Base-by-base conservation (phyloP, 1,140 invertebrate genomes). In the Pachyrhynchus sulphureomaculatus region DNA sequence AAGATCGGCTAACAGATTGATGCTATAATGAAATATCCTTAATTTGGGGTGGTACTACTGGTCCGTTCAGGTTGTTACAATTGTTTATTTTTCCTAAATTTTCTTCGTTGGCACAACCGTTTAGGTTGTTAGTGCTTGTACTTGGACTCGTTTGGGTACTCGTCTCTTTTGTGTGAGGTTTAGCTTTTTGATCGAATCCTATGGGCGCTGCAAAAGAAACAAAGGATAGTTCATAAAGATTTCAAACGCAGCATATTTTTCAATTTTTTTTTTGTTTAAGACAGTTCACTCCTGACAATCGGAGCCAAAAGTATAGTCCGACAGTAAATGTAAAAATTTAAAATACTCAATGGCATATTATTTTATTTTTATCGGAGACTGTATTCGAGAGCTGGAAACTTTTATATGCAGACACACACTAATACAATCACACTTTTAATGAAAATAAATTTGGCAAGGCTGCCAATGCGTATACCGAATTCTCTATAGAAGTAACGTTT, bases 11-110 rank as follows among this genome's bases (percentile, higher is more conserved):
- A n/a, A 65, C 60, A 10, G 60, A 54, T 13, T 66, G 56, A 53
- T 75, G 75, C 75, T 76, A 76, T 75, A 73, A 74, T 1, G 68
- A 20, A 9, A 69, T 54, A 34, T 72, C 69, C 26, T 74, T 75
- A 4, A 73, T 69, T 56, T 71, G 71, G 9, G 60, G 20, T n/a
- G 63, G 42, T 37, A 23, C 59, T 57, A 49, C 57, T 6, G 71
- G 69, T 24, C 74, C 74, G 23, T 75, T 75, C 9, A 75, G 66
- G 60, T 72, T 73, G 60, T 66, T 71, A 33, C 74, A 72, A 63
- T 75, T 76, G 64, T 75, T 76, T 9, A 69, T 64, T 65, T 74
- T 73, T 12, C 52, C 62, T 13, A 66, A 26, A n/a, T 32, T 45
- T 20, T 65, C 49, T n/a, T 69, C 66, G 20, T 65, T 41, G 0